Conservation (phyloP, 2,888 invertebrate species). For the Allacma fusca region DNA sequence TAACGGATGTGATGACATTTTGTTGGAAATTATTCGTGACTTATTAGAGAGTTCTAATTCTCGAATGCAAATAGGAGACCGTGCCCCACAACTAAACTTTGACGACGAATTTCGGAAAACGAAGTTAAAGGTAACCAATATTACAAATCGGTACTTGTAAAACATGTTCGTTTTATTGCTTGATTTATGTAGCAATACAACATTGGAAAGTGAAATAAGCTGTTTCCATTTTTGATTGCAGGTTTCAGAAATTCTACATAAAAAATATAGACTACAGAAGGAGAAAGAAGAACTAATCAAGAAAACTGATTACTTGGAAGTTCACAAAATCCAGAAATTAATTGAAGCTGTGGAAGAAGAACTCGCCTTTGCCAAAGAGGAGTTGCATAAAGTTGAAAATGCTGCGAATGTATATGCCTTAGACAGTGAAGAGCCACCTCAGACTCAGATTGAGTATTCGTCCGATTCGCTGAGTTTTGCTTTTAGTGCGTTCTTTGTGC, state of each 20-base stretch:
- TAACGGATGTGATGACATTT: slow-evolving; percentile 42
- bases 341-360: slow-evolving; percentile 36
- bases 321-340: slow-evolving; percentile 31
- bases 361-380: slow-evolving; percentile 6
- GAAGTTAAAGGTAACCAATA: slow-evolving; percentile 33
- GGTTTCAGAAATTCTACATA: slow-evolving; percentile 28
- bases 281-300: slow-evolving; percentile 35
- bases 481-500: slow-evolving; percentile 38
- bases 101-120: slow-evolving; percentile 37
- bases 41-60: slow-evolving; percentile 35
- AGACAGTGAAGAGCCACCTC: slow-evolving; percentile 30
- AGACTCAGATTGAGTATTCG: neutral
- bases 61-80: neutral
- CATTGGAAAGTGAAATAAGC: no score
- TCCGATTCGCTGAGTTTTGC: slow-evolving; percentile 29
- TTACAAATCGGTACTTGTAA: no score
- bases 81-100: slow-evolving; percentile 14
- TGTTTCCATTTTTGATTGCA: neutral
- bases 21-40: slow-evolving; percentile 40
- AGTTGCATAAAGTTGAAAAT: slow-evolving; percentile 18
- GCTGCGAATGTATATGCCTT: slow-evolving; percentile 4
- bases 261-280: slow-evolving; percentile 25
- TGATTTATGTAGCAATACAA: no score
- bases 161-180: no score
- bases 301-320: slow-evolving; percentile 28